A percentile compares a stretch with the other conserved stretches of the same genome.
Conservation (phyloP, 2,113 vertebrate species). For the Leucopternis melanops region DNA sequence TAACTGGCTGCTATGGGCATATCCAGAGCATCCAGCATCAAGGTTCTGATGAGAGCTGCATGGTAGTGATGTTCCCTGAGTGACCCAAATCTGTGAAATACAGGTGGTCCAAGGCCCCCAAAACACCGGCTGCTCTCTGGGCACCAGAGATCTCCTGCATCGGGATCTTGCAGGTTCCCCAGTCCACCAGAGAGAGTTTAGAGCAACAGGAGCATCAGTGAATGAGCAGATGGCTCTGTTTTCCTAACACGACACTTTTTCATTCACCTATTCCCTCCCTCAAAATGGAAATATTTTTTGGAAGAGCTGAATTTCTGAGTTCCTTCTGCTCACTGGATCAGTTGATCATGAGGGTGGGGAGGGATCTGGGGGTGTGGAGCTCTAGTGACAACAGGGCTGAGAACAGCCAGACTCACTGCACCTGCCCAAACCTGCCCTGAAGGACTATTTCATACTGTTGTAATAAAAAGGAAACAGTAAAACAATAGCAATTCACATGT, state of each 20-base stretch:
- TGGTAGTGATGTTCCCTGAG: neutral
- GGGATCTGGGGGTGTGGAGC: neutral
- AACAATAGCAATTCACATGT: neutral
- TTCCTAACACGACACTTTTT: neutral
- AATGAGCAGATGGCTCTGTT: neutral
- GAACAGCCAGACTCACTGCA: neutral
- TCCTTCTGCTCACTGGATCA: neutral
- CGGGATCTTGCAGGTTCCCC: neutral
- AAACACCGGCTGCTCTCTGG: neutral
- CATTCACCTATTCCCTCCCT: neutral
- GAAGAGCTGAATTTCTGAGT: neutral
- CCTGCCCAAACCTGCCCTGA: neutral
- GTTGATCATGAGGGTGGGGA: neutral
- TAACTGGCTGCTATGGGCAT: neutral
- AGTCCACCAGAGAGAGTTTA: neutral
- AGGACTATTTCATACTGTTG: neutral
- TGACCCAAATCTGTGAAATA: neutral
- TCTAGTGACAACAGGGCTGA: neutral
- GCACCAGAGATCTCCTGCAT: neutral
- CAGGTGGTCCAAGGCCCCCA: neutral
- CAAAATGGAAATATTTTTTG: neutral
- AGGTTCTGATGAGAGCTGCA: neutral
- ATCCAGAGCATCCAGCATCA: neutral
- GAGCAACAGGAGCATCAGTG: neutral
- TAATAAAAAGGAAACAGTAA: neutral